Percentiles rank a stretch among this genome's conserved stretches.
phyloP scores from a whole-genome alignment of 2,888 invertebrate genomes.

The Watsonalla cultraria region DNA sequence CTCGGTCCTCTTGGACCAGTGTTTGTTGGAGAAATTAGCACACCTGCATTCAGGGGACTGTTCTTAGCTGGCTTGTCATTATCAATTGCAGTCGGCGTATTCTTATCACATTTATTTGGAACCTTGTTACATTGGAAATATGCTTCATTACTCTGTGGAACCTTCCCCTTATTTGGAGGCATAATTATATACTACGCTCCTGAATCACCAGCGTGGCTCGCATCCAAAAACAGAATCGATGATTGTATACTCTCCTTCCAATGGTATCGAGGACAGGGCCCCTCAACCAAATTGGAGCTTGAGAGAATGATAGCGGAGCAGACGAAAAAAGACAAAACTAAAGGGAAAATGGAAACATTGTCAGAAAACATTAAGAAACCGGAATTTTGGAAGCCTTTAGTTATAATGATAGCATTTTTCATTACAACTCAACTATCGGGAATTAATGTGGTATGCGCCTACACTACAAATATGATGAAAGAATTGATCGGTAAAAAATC shows the following conservation, averaged over 20 bases:
- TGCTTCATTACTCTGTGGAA: constrained; percentile 75
- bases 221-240: constrained; percentile 76
- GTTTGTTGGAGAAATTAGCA: constrained; percentile 79
- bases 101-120: constrained; percentile 82
- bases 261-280: constrained; percentile 79
- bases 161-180: constrained; percentile 74
- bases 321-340: constrained; percentile 43
- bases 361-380: constrained; percentile 64
- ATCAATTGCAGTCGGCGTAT: constrained; percentile 81
- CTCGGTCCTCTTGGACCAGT: constrained; percentile 77
- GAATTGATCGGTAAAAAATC: constrained; percentile 72
- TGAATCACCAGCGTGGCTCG: constrained; percentile 85
- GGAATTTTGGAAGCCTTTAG: constrained; percentile 80
- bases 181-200: constrained; percentile 78
- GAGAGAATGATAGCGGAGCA: constrained; percentile 66
- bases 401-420: constrained; percentile 81
- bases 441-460: constrained; percentile 84
- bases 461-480: constrained; percentile 82
- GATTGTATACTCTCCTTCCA: constrained; percentile 79
- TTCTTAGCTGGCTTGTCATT: constrained; percentile 81
- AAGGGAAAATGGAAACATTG: constrained; percentile 53
- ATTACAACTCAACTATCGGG: constrained; percentile 84
- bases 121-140: constrained; percentile 80
- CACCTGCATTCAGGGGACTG: constrained; percentile 80
- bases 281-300: constrained; percentile 68